Conservation (phyloP, 2,888 invertebrate genomes). For the Saturnia japonica region DNA sequence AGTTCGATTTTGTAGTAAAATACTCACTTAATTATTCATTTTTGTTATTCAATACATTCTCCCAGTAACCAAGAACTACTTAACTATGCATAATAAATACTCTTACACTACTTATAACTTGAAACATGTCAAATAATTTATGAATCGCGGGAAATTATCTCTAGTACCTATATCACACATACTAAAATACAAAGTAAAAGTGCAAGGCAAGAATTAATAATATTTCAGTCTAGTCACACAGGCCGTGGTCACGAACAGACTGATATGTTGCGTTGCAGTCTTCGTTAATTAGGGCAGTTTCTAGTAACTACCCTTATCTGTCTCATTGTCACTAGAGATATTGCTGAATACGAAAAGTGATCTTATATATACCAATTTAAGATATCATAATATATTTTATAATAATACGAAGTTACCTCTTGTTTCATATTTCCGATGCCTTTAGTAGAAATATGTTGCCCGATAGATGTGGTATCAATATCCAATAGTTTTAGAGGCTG, state of each 20-base stretch:
- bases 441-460: slow-evolving; percentile 93
- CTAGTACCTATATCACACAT: neutral
- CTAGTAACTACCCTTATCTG: too few species aligned
- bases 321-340: neutral
- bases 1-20: neutral
- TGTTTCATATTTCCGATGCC: slow-evolving; percentile 89
- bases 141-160: neutral
- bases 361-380: neutral
- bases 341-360: neutral
- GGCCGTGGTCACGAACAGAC: too few species aligned
- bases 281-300: too few species aligned
- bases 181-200: neutral
- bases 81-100: neutral
- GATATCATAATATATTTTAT: slow-evolving; percentile 1
- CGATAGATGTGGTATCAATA: slow-evolving; percentile 89
- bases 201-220: neutral
- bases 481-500: slow-evolving; percentile 92
- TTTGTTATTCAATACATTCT: neutral
- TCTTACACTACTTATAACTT: neutral
- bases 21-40: neutral
- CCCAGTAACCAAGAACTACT: neutral
- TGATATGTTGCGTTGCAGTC: too few species aligned
- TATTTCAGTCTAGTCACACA: too few species aligned
- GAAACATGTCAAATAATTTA: too few species aligned
- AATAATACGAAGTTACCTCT: slow-evolving; percentile 67